A percentile compares a stretch with the other conserved stretches of the same genome.
Conservation (phyloP, 2,113 vertebrate genomes). For the Dipodomys ordii region DNA sequence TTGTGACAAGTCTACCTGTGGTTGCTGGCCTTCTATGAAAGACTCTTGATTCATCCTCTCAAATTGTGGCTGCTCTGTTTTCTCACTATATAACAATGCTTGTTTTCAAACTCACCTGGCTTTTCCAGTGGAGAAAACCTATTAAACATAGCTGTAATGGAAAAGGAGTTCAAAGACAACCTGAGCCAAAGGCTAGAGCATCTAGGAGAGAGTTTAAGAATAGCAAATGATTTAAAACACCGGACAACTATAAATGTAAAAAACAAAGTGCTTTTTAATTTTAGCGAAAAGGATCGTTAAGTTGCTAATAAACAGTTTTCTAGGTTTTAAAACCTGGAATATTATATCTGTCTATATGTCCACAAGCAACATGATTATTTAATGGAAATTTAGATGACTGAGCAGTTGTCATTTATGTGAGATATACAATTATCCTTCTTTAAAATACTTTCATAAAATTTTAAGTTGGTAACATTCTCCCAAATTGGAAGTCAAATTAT, state of each 20-base stretch:
- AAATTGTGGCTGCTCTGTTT: too few relatives aligned
- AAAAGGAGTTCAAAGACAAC: background rate
- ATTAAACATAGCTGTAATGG: background rate
- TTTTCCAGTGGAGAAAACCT: conserved; percentile 34
- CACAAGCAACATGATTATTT: conserved; percentile 49
- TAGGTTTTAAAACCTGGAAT: background rate
- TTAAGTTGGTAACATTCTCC: conserved; percentile 42
- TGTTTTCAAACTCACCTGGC: background rate
- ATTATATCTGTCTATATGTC: background rate
- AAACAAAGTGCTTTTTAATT: conserved; percentile 63
- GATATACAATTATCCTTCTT: conserved; percentile 62
- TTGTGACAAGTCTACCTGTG: too few relatives aligned
- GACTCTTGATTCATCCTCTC: too few relatives aligned
- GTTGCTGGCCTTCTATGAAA: too few relatives aligned
- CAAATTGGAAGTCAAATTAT: conserved; percentile 61
- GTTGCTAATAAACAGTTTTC: conserved; percentile 15
- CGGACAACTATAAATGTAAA: conserved; percentile 30
- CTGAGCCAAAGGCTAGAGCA: background rate
- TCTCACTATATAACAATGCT: background rate
- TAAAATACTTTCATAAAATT: conserved; percentile 77
- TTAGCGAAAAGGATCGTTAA: conserved; percentile 60
- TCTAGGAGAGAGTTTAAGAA: conserved; percentile 3
- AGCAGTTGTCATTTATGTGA: conserved; percentile 41
- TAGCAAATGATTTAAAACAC: conserved; percentile 43
- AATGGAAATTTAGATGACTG: conserved; percentile 26